These are phyloP conservation scores for Palythoa grandis DNA, from an alignment of 92 coral and sea anemone genomes.

Conservation along the genomic window DNA sequence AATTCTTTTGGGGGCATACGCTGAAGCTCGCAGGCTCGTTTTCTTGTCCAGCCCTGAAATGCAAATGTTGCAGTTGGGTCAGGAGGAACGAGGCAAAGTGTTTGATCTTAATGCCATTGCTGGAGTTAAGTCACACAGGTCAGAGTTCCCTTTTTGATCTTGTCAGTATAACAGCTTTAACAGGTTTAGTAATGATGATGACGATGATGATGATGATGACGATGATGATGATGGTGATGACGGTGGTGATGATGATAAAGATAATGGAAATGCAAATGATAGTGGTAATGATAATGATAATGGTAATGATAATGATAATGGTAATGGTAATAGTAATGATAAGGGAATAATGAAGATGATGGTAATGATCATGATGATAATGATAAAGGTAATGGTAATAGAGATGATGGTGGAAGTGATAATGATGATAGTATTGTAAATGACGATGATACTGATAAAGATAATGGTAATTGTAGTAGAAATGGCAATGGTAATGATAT, in stretches of 20 bases:
- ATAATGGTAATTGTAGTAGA: neutral
- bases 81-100: constrained; percentile 74
- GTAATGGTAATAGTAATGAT: neutral
- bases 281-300: neutral
- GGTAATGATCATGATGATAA: neutral
- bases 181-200: neutral
- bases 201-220: neutral
- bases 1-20: constrained; percentile 78
- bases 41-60: constrained; percentile 68
- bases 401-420: neutral
- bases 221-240: neutral
- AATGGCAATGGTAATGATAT: neutral
- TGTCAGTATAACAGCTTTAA: neutral
- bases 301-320: neutral
- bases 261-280: neutral
- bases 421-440: neutral
- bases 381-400: neutral
- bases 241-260: neutral
- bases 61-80: constrained; percentile 60
- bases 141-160: neutral
- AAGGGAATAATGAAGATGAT: neutral
- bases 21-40: constrained; percentile 90
- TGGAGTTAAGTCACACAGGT: constrained; percentile 66
- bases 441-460: neutral
- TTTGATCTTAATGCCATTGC: constrained; percentile 93